Evolutionary conservation across 2,113 vertebrate genomes (phyloP).

Genomic region (Austrofundulus limnaeus): DNA sequence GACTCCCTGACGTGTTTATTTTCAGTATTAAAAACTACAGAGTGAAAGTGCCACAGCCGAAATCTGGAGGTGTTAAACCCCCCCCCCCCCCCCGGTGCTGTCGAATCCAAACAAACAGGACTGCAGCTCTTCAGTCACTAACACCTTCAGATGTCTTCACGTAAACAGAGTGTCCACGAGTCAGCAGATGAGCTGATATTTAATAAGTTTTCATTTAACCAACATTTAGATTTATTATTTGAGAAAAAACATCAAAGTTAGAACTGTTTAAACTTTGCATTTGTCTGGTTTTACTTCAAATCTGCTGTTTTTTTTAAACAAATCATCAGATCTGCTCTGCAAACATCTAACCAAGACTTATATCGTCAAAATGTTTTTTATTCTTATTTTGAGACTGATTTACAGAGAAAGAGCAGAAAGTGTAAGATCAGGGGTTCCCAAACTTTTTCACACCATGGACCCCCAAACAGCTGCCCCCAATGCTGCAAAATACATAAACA

Average conservation of each 20-base stretch:
- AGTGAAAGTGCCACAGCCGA: slow-evolving; percentile 30
- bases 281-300: no score
- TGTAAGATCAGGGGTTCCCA: no score
- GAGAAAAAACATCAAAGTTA: neutral
- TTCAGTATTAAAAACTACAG: slow-evolving; percentile 42
- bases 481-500: no score
- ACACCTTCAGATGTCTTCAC: slow-evolving; percentile 19
- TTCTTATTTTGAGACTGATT: no score
- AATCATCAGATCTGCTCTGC: no score
- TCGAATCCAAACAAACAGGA: slow-evolving; percentile 59
- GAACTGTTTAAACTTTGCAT: neutral
- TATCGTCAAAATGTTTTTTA: no score
- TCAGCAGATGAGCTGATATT: slow-evolving; percentile 21
- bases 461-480: no score
- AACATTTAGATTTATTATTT: neutral
- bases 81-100: slow-evolving; percentile 32
- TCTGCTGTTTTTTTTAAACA: no score
- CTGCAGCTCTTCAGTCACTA: slow-evolving; percentile 23
- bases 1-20: slow-evolving; percentile 57
- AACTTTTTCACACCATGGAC: no score
- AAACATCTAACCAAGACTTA: no score
- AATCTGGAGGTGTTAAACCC: slow-evolving; percentile 28
- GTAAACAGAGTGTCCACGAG: slow-evolving; percentile 11
- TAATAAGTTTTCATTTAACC: no score
- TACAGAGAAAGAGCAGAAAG: no score